Conservation (phyloP, 2,888 invertebrate genomes). For the Rhaphigaster nebulosa region DNA sequence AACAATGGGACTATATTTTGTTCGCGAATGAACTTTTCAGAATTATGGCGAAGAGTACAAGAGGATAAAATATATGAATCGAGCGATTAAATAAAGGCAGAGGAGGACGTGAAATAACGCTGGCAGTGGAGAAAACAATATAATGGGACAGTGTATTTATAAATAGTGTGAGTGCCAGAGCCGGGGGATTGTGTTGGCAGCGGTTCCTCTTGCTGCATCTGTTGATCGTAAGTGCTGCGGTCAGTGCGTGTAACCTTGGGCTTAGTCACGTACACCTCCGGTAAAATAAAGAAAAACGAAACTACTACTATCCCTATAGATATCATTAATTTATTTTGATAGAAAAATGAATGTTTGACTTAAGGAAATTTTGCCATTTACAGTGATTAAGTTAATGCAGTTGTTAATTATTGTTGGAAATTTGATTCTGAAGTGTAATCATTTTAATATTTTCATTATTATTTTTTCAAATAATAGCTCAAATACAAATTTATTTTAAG, state of each 20-base stretch:
- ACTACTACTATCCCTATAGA: too few species aligned
- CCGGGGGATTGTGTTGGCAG: background rate
- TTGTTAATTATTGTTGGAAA: too few species aligned
- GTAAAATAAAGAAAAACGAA: background rate
- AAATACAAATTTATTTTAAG: too few species aligned
- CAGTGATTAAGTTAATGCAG: too few species aligned
- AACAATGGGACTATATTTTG: background rate
- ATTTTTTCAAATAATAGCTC: too few species aligned
- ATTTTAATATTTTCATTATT: too few species aligned
- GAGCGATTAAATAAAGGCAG: background rate
- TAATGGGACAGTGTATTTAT: slow-evolving; percentile 33
- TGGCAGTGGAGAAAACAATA: background rate
- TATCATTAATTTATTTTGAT: too few species aligned
- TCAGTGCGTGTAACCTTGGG: background rate
- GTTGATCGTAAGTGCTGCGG: background rate
- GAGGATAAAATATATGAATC: background rate
- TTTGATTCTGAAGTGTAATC: too few species aligned
- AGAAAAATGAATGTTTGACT: too few species aligned
- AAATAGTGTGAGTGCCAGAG: background rate
- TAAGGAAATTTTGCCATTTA: too few species aligned
- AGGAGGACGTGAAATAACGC: background rate
- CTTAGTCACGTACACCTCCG: too few species aligned
- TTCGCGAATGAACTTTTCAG: background rate
- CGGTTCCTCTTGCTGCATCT: background rate
- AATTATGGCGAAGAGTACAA: background rate